A percentile compares a stretch with the other conserved stretches of the same genome.
Evolutionary conservation across 2,888 invertebrate genomes (phyloP).

Genomic region (Prenolepis imparis): DNA sequence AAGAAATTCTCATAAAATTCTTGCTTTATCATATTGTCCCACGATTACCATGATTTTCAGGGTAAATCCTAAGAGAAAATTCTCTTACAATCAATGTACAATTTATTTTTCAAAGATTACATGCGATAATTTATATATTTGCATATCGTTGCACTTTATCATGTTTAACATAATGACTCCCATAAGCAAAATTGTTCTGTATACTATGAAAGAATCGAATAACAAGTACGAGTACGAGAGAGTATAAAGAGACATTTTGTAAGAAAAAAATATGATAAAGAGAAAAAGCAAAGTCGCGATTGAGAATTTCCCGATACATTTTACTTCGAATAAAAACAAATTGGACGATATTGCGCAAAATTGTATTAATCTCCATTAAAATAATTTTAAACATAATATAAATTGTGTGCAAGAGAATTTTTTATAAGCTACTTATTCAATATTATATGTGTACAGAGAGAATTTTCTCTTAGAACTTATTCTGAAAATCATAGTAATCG

Average conservation of each 20-base stretch:
- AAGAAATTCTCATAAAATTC: too few species aligned
- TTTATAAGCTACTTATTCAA: neutral
- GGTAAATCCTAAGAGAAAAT: too few species aligned
- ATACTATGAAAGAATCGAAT: neutral
- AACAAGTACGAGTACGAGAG: neutral
- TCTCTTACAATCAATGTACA: too few species aligned
- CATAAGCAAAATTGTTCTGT: neutral
- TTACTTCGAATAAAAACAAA: too few species aligned
- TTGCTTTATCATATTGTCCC: too few species aligned
- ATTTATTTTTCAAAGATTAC: neutral
- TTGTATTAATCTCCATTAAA: neutral
- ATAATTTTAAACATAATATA: neutral
- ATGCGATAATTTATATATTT: neutral
- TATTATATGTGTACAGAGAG: neutral
- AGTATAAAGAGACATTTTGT: neutral
- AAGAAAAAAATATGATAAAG: neutral
- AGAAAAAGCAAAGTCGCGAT: constrained; percentile 57
- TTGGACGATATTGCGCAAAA: neutral
- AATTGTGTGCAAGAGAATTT: neutral
- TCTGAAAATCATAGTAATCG: too few species aligned
- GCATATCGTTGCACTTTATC: neutral
- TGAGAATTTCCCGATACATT: constrained; percentile 54
- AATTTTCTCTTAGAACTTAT: too few species aligned
- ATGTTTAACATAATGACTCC: neutral
- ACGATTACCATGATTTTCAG: too few species aligned